Evolutionary conservation across 30 jellyfish, hydroid and myxozoan species (phyloP).

Genomic region (Phacellophora camtschatica): DNA sequence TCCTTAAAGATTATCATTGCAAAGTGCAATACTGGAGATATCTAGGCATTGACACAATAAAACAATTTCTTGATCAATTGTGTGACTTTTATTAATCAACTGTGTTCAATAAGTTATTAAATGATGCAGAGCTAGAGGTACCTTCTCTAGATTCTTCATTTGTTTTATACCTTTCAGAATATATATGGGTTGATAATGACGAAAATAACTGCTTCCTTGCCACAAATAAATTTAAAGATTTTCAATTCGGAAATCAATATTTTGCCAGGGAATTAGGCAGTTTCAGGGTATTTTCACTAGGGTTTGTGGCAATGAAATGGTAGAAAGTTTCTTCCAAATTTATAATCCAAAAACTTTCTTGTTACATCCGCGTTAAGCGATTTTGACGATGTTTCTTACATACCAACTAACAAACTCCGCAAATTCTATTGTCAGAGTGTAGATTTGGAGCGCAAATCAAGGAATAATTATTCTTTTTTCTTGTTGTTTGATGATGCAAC

Average conservation of each 20-base stretch:
- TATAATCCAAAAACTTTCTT: too few species aligned
- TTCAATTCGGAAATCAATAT: not conserved
- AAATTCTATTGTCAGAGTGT: too few species aligned
- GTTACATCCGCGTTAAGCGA: too few species aligned
- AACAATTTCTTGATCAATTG: too few species aligned
- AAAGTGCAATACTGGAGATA: conserved; percentile 32
- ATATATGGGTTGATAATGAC: not conserved
- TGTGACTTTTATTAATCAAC: not conserved
- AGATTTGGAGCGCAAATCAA: too few species aligned
- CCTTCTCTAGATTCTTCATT: not conserved
- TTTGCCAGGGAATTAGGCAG: not conserved
- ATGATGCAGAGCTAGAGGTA: not conserved
- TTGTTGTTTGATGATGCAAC: too few species aligned
- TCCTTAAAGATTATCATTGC: conserved; percentile 11
- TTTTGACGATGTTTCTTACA: too few species aligned
- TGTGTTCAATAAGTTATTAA: not conserved
- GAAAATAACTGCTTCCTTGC: not conserved
- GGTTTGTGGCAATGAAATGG: too few species aligned
- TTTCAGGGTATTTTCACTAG: not conserved
- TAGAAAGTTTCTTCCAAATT: too few species aligned
- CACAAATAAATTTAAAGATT: not conserved
- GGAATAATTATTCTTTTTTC: too few species aligned
- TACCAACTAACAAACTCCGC: too few species aligned
- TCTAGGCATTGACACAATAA: too few species aligned
- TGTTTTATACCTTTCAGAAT: not conserved